phyloP scores from a whole-genome alignment of 2,888 invertebrate genomes.

The Diploptera punctata region DNA sequence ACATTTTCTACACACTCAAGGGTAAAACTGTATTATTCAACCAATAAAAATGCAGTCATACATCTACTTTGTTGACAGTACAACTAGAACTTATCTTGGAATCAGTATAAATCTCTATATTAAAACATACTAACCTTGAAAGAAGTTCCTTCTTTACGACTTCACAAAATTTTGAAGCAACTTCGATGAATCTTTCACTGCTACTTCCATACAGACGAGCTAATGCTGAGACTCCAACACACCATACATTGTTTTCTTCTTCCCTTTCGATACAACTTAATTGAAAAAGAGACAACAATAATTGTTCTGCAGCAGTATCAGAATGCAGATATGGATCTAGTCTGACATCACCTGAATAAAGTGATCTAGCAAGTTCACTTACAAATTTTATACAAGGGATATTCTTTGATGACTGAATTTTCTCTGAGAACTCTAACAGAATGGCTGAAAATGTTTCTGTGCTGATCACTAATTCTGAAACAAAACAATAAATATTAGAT shows the following conservation, averaged over 20 bases:
- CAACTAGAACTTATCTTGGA: too few species aligned
- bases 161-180: conserved; percentile 51
- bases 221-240: conserved; percentile 58
- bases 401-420: conserved; percentile 46
- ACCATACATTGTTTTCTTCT: conserved; percentile 65
- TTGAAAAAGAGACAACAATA: conserved; percentile 58
- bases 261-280: conserved; percentile 56
- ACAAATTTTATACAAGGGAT: conserved; percentile 14
- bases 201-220: conserved; percentile 41
- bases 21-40: too few species aligned
- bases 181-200: conserved; percentile 47
- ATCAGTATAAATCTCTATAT: too few species aligned
- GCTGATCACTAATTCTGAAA: conserved; percentile 57
- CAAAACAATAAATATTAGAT: too few species aligned
- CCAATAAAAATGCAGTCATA: too few species aligned
- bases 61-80: too few species aligned
- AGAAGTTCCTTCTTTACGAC: conserved; percentile 52
- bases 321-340: neutral
- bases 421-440: conserved; percentile 53
- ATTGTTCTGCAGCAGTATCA: conserved; percentile 44
- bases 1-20: too few species aligned
- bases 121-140: too few species aligned
- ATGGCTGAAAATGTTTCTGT: conserved; percentile 54
- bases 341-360: neutral
- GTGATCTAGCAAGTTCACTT: neutral